Evolutionary conservation across 2,888 invertebrate genomes (phyloP).

Genomic region (Thelaira solivaga): DNA sequence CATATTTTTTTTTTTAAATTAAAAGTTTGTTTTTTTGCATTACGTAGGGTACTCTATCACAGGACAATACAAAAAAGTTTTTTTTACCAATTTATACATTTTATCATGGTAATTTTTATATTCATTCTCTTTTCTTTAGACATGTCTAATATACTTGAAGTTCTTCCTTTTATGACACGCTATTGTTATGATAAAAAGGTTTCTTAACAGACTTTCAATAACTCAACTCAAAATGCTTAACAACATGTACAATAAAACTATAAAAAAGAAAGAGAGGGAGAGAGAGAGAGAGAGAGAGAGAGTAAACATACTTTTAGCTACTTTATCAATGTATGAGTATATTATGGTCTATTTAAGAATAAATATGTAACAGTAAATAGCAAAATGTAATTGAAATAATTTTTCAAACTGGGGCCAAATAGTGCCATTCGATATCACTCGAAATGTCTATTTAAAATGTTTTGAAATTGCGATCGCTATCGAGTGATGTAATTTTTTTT

Average conservation of each 20-base stretch:
- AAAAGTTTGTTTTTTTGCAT: too few species aligned
- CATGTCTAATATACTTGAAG: conserved; percentile 60
- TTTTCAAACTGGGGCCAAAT: too few species aligned
- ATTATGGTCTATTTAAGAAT: conserved; percentile 11
- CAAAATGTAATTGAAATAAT: too few species aligned
- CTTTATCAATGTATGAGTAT: conserved; percentile 38
- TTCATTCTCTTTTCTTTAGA: conserved; percentile 14
- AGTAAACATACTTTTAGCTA: conserved; percentile 52
- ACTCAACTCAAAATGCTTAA: conserved; percentile 54
- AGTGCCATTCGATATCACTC: too few species aligned
- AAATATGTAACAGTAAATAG: not conserved
- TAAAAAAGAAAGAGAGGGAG: not conserved
- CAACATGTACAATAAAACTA: conserved; percentile 12
- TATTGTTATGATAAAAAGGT: conserved; percentile 61
- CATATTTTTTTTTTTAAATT: too few species aligned
- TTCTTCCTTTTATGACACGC: conserved; percentile 51
- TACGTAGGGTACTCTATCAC: conserved; percentile 34
- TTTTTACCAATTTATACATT: conserved; percentile 46
- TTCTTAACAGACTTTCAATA: conserved; percentile 60
- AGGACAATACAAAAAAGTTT: conserved; percentile 55
- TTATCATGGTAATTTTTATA: conserved; percentile 25
- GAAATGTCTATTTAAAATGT: too few species aligned
- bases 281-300: conserved; percentile 8
- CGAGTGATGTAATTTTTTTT: too few species aligned
- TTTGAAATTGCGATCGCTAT: too few species aligned